Evolutionary conservation across 1,140 invertebrate genomes (phyloP).

Genomic region (Danaus plexippus): DNA sequence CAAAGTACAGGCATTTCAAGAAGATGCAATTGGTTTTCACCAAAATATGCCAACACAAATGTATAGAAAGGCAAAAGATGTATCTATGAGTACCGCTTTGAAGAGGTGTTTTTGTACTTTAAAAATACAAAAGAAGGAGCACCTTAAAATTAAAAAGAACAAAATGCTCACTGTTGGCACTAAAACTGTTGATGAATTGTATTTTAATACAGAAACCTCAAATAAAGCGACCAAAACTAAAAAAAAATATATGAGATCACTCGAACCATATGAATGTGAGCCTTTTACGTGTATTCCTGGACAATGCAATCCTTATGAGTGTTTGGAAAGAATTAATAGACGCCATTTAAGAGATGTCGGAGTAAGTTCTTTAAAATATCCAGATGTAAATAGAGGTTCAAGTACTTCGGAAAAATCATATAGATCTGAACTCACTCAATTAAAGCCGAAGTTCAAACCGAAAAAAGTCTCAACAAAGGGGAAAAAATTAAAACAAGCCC

Average conservation of each 20-base stretch:
- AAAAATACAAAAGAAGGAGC: constrained; percentile 19
- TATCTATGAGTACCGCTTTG: constrained; percentile 9
- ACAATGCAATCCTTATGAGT: constrained; percentile 30
- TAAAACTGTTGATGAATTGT: constrained; percentile 6
- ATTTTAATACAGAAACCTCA: constrained; percentile 6
- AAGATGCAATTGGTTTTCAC: too few relatives aligned
- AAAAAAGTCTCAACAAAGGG: constrained; percentile 11
- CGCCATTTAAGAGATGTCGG: constrained; percentile 16
- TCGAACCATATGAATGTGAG: constrained; percentile 28
- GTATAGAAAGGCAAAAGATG: constrained; percentile 10
- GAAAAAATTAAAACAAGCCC: constrained; percentile 6
- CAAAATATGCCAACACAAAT: neutral
- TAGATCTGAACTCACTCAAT: constrained; percentile 13
- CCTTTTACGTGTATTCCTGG: constrained; percentile 29
- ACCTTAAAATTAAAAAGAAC: constrained; percentile 12
- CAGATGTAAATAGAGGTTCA: constrained; percentile 10
- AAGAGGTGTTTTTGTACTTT: constrained; percentile 32
- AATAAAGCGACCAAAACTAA: constrained; percentile 22
- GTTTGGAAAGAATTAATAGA: constrained; percentile 26
- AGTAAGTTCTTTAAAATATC: constrained; percentile 1
- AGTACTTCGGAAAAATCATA: constrained; percentile 11
- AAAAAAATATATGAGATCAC: constrained; percentile 11
- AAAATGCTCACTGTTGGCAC: constrained; percentile 12
- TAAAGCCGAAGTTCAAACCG: constrained; percentile 11
- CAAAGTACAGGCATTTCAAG: too few relatives aligned